A percentile compares a stretch with the other conserved stretches of the same genome.
phyloP scores from a whole-genome alignment of 2,888 invertebrate genomes.

The Octodonta nipae region DNA sequence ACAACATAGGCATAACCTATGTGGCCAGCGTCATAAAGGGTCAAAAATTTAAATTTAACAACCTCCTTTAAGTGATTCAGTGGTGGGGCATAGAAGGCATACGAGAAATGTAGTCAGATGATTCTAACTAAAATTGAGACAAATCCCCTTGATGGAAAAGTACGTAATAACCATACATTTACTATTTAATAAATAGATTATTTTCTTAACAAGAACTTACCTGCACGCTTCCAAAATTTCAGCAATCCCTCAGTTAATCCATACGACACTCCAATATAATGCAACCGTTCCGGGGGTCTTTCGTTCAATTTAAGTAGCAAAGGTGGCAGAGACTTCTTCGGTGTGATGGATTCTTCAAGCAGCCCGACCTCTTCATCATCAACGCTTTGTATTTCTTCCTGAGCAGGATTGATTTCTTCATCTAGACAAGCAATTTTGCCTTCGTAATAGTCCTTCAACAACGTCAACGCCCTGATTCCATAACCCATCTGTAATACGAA shows the following conservation, averaged over 20 bases:
- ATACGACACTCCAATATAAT: constrained; percentile 90
- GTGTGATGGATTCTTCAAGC: constrained; percentile 59
- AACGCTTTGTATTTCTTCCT: constrained; percentile 40
- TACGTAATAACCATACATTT: too few relatives aligned
- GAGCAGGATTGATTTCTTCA: constrained; percentile 34
- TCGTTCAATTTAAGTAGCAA: constrained; percentile 76
- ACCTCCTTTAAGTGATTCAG: neutral
- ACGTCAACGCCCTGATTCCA: constrained; percentile 71
- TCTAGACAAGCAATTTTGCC: constrained; percentile 62
- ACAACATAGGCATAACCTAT: too few relatives aligned
- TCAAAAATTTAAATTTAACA: neutral
- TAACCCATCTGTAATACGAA: constrained; percentile 75
- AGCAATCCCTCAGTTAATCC: constrained; percentile 79
- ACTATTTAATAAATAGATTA: too few relatives aligned
- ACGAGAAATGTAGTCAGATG: too few relatives aligned
- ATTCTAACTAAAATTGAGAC: too few relatives aligned
- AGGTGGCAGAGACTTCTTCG: constrained; percentile 74
- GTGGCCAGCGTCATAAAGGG: too few relatives aligned
- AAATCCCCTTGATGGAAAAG: too few relatives aligned
- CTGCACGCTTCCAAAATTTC: constrained; percentile 67
- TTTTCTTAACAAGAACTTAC: constrained; percentile 6
- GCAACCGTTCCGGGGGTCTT: constrained; percentile 67
- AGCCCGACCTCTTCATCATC: constrained; percentile 46
- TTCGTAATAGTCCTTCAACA: constrained; percentile 80
- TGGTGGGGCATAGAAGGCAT: too few relatives aligned